Base-by-base conservation (phyloP, 2,888 invertebrate genomes). In the Peribatodes rhomboidaria region DNA sequence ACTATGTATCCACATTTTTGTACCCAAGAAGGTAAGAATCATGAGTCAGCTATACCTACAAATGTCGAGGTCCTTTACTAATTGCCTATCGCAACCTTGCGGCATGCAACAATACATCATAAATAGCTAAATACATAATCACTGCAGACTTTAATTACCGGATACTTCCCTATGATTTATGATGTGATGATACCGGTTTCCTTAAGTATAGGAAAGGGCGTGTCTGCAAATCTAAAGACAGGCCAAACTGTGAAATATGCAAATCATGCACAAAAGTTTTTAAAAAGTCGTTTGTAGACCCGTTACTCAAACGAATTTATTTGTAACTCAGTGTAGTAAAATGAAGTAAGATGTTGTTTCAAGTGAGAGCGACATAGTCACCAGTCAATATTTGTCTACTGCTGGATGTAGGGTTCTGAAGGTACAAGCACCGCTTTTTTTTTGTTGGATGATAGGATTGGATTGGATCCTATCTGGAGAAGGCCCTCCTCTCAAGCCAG, bases 51-150 rank as follows among this genome's bases (percentile, higher is more conserved):
- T 3, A 22, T 14, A 22, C 47, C 53, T 27, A 47, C 18, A 64
- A 58, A 64, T 59, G 64, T 59, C 64, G 59, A 64, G 64, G 59
- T 59, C 49, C 46, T 49, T 35, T 27, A 16, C 59, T 55, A 64
- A 64, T 59, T 53, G 41, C 53, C 42, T 46, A 53, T 16, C 20
- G 14, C 47, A 59, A 49, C 59, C 64, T 59, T 55, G 53, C 54
- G 31, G 35, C 56, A 52, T 53, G 63, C 58, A 56, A 57, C 20
- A 41, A 59, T 64, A 64, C 58, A 44, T 58, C 54, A 64, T 55
- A 59, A 41, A 59, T 54, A 64, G 22, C 42, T 54, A 54, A 54
- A 53, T 54, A 49, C 20, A 9, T 59, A 55, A 64, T 59, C 47
- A 47, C 46, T 58, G 33, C 27, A 27, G 27, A 27, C 53, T 52